These are phyloP conservation scores for Lycorma delicatula DNA, from an alignment of 1,140 invertebrate species.

Conservation along the genomic window DNA sequence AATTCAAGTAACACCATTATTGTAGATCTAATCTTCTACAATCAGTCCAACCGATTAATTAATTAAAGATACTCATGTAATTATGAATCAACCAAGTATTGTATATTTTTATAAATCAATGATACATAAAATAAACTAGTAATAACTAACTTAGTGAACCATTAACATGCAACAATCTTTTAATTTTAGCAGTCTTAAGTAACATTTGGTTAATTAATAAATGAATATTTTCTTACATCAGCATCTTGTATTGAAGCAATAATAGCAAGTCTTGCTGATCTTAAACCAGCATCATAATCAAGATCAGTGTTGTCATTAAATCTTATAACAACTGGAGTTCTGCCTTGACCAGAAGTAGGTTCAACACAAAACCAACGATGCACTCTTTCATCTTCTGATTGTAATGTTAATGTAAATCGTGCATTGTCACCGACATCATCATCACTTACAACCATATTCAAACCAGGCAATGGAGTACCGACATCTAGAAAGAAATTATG, in stretches of 20 bases:
- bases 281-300: constrained; percentile 60
- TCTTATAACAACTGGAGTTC: constrained; percentile 64
- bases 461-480: constrained; percentile 44
- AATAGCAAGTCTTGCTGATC: constrained; percentile 56
- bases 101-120: no score
- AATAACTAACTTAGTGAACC: no score
- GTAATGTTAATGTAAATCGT: constrained; percentile 54
- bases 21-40: no score
- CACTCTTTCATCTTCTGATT: constrained; percentile 40
- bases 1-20: no score
- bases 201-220: no score
- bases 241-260: constrained; percentile 51
- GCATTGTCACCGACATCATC: constrained; percentile 66
- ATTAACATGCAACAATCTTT: no score
- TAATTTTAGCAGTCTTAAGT: no score
- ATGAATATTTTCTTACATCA: constrained; percentile 38
- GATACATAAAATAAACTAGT: no score
- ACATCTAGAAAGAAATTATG: no score
- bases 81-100: no score
- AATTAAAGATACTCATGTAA: no score
- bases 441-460: constrained; percentile 67
- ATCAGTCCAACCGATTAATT: no score
- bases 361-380: constrained; percentile 55
- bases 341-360: constrained; percentile 55
- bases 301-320: constrained; percentile 52